phyloP scores from a whole-genome alignment of 1,140 invertebrate genomes.

The Agrilus planipennis region DNA sequence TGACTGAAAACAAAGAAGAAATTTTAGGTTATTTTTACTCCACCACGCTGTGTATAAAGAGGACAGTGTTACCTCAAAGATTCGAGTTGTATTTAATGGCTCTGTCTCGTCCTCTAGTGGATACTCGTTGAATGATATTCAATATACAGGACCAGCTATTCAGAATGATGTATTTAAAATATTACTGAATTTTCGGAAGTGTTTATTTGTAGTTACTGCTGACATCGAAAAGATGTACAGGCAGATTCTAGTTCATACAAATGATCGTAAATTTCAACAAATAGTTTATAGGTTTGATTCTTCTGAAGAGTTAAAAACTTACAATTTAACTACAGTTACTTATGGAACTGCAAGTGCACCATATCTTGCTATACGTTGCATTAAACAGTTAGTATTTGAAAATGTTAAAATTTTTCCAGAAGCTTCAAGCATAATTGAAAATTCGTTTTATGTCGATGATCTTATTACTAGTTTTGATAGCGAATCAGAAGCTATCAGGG shows the following conservation, averaged over 20 bases:
- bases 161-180: constrained; percentile 7
- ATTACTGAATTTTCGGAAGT: constrained; percentile 5
- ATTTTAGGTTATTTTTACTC: no score
- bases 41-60: constrained; percentile 25
- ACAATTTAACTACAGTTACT: constrained; percentile 23
- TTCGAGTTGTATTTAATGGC: constrained; percentile 12
- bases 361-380: constrained; percentile 8
- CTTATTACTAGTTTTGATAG: constrained; percentile 5
- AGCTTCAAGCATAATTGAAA: constrained; percentile 4
- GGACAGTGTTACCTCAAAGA: constrained; percentile 11
- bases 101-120: constrained; percentile 4
- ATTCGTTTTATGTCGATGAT: constrained; percentile 10
- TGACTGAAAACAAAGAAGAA: no score
- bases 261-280: constrained; percentile 19
- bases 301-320: constrained; percentile 18
- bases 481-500: neutral
- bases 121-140: constrained; percentile 11
- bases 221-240: constrained; percentile 12
- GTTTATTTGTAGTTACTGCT: constrained; percentile 1
- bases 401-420: neutral
- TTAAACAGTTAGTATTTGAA: constrained; percentile 5
- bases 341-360: constrained; percentile 23
- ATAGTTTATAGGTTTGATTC: constrained; percentile 23
- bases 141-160: constrained; percentile 9
- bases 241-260: constrained; percentile 8